These are phyloP conservation scores for Tetragonula carbonaria DNA, from an alignment of 2,888 invertebrate genomes.

Conservation along the genomic window DNA sequence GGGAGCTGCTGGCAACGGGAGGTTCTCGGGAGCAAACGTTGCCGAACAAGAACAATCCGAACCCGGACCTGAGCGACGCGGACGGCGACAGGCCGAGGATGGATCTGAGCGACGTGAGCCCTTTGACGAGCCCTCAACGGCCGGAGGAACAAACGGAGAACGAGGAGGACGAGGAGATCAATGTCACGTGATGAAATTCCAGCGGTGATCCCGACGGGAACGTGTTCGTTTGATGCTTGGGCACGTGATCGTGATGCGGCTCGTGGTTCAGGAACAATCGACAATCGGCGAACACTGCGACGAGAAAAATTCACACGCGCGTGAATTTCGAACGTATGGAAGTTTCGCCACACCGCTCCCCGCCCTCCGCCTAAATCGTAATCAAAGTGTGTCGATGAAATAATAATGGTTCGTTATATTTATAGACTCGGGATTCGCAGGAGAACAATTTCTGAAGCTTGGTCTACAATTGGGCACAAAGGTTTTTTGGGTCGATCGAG, in stretches of 20 bases:
- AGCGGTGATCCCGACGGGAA: constrained; percentile 18
- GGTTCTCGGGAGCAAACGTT: constrained; percentile 97
- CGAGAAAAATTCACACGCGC: not conserved
- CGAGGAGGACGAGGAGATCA: constrained; percentile 91
- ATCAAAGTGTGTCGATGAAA: constrained; percentile 21
- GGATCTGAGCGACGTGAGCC: constrained; percentile 85
- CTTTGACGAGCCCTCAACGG: constrained; percentile 80
- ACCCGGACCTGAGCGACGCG: constrained; percentile 96
- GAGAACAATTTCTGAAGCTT: not conserved
- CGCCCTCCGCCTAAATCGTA: not conserved
- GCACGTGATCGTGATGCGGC: not conserved
- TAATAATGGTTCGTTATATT: not conserved
- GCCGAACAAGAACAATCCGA: constrained; percentile 98
- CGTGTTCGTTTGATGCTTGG: constrained; percentile 13
- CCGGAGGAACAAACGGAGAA: constrained; percentile 84
- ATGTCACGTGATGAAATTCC: constrained; percentile 91
- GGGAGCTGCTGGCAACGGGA: constrained; percentile 96
- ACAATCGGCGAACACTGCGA: not conserved
- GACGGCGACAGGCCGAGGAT: constrained; percentile 91
- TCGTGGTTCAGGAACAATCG: constrained; percentile 8
- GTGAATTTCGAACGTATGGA: not conserved
- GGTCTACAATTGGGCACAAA: not conserved
- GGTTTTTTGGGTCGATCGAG: not conserved
- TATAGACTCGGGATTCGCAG: not conserved
- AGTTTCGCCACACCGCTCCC: not conserved